Evolutionary conservation across 2,113 vertebrate species (phyloP), one percentile per base, ranked within the genome.

Genomic region (Ceyx cyanopectus): DNA sequence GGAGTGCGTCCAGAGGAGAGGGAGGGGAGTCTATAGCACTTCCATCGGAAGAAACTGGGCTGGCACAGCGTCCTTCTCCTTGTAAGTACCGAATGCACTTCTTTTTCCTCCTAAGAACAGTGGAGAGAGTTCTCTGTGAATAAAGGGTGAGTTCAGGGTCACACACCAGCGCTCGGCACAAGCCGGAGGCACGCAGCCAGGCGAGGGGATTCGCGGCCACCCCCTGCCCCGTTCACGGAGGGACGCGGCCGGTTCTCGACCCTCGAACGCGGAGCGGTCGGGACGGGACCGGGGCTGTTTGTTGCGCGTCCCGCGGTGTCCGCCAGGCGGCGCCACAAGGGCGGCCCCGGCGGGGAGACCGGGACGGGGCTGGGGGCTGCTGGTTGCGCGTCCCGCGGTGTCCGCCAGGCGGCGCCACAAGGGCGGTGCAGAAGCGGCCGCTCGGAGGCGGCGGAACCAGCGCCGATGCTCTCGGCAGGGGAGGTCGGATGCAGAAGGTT

Each of bases 81-180:
- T 99, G 99, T 99, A 99, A 98, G 98, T 99, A 99, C 98, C 99
- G 99, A 99, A 99, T 98, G 98, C 99, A 99, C 98, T 99, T 99
- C 99, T 99, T 99, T 99, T 99, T 99, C 99, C 99, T 99, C 99
- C 99, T 99, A 98, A 97, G 98, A 98, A 99, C 98, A 99, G 98
- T 98, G 98, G 98, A 99, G 98, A 99, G 98, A 99, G 98, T 98
- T 98, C 97, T 98, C 98, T 98, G 98, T 99, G 98, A 99, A 98
- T 97, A 98, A 97, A 98, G 98, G 97, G 98, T 96, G 98, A 98
- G 98, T 97, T 97, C 95, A 97, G 72, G 96, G 97, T 98, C 98
- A 98, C 92, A 96, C 95, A 96, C 81, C 87, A 60, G 40, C 14
- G 18, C 27, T 62, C 23, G 34, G 32, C 22, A 23, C 22, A 62